Base-by-base conservation (phyloP, 64 coral and sea anemone genomes). In the Actinia tenebrosa region DNA sequence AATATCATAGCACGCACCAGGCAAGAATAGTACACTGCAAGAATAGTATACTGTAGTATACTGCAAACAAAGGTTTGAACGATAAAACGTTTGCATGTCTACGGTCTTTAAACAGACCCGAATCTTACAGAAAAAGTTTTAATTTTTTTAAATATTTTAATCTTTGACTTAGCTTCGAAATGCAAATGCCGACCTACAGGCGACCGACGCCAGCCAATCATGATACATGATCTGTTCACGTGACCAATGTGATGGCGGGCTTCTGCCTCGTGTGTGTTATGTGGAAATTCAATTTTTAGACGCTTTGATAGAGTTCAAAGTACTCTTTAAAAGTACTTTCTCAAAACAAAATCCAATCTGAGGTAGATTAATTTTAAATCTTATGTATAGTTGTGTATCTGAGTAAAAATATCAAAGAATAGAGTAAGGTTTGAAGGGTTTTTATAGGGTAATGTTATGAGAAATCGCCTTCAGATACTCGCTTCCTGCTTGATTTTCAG, bases 171-270 rank as follows among this genome's bases (percentile, higher is more conserved):
- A 37, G 30, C 30, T 37, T 37, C 30, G 30, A 37, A 37, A 75
- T 75, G 69, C 69, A 75, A 75, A 75, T 75, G 10, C 7, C 42
- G 25, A 9, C 7, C 77, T 44, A 86, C 55, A 63, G 45, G 84
- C 16, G 47, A 22, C 83, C 16, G 47, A 22, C 71, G 26, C 13
- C 86, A 45, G 47, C 93, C 93, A 95, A 95, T 95, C 93, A 95
- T 27, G 78, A 86, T 16, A 25, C 4, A 22, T 27, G 50, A 60
- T 91, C 25, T 13, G 30, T 43, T 95, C 93, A 95, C 93, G 93
- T 95, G 93, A 45, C 69, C 19, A 18, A 72, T 82, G 77, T 87
- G 89, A 86, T 95, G 93, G 93, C 93, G 89, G 89, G 72, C 86
- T 89, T 83, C 86, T 86, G 72, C 53, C 45, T 83, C 64, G 87